phyloP scores from a whole-genome alignment of 2,797 vertebrate species.

The Enteromius argenteus region DNA sequence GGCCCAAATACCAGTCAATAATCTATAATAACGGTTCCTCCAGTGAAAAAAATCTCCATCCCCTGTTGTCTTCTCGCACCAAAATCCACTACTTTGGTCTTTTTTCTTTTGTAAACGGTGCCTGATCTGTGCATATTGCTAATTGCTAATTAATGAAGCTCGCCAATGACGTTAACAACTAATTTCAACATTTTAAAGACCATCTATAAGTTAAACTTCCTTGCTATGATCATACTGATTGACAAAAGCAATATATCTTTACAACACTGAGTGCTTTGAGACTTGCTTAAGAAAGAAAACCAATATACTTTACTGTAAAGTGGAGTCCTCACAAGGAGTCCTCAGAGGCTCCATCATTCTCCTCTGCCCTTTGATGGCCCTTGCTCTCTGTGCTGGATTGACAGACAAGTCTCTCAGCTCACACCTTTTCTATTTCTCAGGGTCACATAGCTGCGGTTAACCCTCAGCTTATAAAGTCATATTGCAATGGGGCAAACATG shows the following conservation, averaged over 20 bases:
- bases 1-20: neutral
- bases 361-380: neutral
- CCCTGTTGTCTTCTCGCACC: neutral
- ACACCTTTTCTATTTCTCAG: neutral
- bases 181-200: neutral
- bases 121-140: neutral
- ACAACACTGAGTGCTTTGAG: neutral
- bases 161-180: neutral
- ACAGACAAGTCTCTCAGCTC: conserved; percentile 31
- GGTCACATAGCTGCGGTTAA: conserved; percentile 8
- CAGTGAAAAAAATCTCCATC: neutral
- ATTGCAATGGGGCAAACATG: neutral
- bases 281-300: conserved; percentile 1
- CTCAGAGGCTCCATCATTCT: neutral
- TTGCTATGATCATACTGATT: neutral
- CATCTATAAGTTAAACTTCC: too few relatives aligned
- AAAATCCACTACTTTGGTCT: neutral
- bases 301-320: conserved; percentile 3
- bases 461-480: conserved; percentile 20
- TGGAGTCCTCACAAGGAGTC: neutral
- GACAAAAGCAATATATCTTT: neutral
- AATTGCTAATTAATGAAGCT: neutral
- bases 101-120: neutral
- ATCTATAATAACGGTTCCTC: neutral
- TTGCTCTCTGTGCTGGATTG: conserved; percentile 20